Base-by-base conservation (phyloP, 2,888 invertebrate species). In the Metalampra italica region DNA sequence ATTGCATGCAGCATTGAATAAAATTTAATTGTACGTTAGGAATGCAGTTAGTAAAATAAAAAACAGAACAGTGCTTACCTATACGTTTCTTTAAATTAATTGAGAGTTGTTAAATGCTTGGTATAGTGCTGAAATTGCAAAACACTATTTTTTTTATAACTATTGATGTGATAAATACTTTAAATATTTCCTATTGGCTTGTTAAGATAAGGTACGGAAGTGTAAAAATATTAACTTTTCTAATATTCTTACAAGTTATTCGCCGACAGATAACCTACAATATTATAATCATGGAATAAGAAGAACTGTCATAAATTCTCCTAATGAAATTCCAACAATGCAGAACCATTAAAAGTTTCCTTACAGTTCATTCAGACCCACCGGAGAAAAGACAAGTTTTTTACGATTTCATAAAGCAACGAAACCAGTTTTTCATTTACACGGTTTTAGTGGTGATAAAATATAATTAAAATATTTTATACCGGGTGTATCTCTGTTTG, bases 381-480 rank as follows among this genome's bases (percentile, higher is more conserved):
- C 66, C 57, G 52, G 64, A 55, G 65, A 62, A 74, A 76, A 77
- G 84, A 84, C 82, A 87, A 87, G 85, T 86, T 87, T 86, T 84
- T 89, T 87, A 88, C 82, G 87, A 82, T 84, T 86, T 80, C 81
- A 85, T 85, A 83, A 85, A 85, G 77, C 77, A 77, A 68, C 71
- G 74, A 72, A 79, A 82, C 80, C 84, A 79, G 87, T 87, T 89
- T 89, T 89, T 89, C 88, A 89, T 89, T 89, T 88, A 88, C 87
- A 88, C 84, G 71, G 78, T 77, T 87, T 86, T 87, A 88, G 87
- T 85, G 81, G 81, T 74, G 72, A 81, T 89, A 88, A 89, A 89
- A 87, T 87, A 88, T 89, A 89, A 89, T 89, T 89, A 89, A 88
- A 89, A 89, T 89, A 89, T 88, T 89, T 88, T 87, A 86, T 83